A percentile compares a stretch with the other conserved stretches of the same genome.
Conservation (phyloP, 2,113 vertebrate species). For the Petrocephalus microphthalmus region DNA sequence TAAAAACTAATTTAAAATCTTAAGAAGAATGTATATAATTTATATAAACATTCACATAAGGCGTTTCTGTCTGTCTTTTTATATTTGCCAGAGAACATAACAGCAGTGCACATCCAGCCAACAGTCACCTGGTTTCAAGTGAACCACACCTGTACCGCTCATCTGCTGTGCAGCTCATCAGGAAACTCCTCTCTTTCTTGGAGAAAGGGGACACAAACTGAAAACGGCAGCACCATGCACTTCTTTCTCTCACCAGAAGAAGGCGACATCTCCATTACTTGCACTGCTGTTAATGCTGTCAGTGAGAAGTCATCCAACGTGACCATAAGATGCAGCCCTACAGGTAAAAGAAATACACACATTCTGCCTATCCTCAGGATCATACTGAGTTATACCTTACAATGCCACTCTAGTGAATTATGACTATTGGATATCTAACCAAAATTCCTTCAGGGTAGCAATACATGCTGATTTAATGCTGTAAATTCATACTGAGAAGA, state of each 20-base stretch:
- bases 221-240: not conserved
- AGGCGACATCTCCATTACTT: slow-evolving; percentile 21
- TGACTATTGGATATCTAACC: not conserved
- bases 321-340: not conserved
- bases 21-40: not conserved
- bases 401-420: not conserved
- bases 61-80: not conserved
- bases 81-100: slow-evolving; percentile 30
- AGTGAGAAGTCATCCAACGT: not conserved
- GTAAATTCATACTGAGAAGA: not conserved
- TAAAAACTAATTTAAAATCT: not conserved
- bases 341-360: not conserved
- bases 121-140: accelerated
- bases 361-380: not conserved
- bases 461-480: not conserved
- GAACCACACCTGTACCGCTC: not conserved
- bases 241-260: not conserved
- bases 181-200: not conserved
- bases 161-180: not conserved
- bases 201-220: slow-evolving; percentile 1
- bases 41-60: not conserved
- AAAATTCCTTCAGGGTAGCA: not conserved
- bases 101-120: not conserved
- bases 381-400: not conserved
- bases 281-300: slow-evolving; percentile 12